phyloP scores from a whole-genome alignment of 1,140 invertebrate genomes.

The Bradynema listronoti region DNA sequence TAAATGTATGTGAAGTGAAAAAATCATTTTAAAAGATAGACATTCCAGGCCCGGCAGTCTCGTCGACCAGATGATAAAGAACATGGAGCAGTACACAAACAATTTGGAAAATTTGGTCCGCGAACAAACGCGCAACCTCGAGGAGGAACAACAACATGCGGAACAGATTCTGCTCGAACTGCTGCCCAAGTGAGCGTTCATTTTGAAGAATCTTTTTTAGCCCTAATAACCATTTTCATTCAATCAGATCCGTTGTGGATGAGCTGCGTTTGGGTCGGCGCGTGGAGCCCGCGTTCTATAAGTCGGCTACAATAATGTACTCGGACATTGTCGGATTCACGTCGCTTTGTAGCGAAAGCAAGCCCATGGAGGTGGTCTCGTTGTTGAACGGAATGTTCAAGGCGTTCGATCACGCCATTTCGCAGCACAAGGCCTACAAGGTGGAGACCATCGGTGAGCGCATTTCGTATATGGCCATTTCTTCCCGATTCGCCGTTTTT shows the following conservation, averaged over 20 bases:
- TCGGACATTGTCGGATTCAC: slow-evolving; percentile 46
- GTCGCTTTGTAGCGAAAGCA: slow-evolving; percentile 42
- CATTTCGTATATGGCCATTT: too few relatives aligned
- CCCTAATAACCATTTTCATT: neutral
- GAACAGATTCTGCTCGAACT: slow-evolving; percentile 42
- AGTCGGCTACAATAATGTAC: slow-evolving; percentile 48
- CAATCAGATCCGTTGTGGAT: slow-evolving; percentile 40
- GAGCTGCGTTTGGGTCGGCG: slow-evolving; percentile 35
- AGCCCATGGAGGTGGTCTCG: slow-evolving; percentile 44
- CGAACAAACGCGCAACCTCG: slow-evolving; percentile 42
- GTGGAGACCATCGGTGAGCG: slow-evolving; percentile 43
- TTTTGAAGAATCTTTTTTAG: slow-evolving; percentile 4
- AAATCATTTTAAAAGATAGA: slow-evolving; percentile 1
- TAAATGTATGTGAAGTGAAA: too few relatives aligned
- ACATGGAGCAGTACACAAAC: slow-evolving; percentile 42
- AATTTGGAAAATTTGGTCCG: slow-evolving; percentile 40
- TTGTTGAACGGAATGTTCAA: slow-evolving; percentile 47
- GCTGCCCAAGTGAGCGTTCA: slow-evolving; percentile 39
- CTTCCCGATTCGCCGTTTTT: too few relatives aligned
- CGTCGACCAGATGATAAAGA: slow-evolving; percentile 49
- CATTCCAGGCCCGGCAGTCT: slow-evolving; percentile 37
- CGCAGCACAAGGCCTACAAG: slow-evolving; percentile 40
- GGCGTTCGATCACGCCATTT: slow-evolving; percentile 37
- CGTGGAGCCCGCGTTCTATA: slow-evolving; percentile 44
- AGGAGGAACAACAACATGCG: slow-evolving; percentile 39